Percentiles rank a stretch among this genome's conserved stretches.
phyloP scores from a whole-genome alignment of 2,888 invertebrate species.

The Drosophila mulleri region DNA sequence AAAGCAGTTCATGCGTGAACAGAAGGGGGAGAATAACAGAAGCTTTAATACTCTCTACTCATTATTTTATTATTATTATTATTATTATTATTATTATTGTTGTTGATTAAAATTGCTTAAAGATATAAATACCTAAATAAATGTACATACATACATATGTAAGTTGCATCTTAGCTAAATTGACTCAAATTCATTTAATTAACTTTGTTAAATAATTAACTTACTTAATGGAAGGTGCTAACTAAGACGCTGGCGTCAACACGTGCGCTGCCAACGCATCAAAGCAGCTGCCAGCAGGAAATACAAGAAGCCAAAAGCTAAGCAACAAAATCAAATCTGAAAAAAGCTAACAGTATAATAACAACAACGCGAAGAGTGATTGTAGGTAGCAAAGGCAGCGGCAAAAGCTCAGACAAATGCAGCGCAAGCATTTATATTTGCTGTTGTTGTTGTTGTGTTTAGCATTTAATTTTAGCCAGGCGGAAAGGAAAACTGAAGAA shows the following conservation, averaged over 20 bases:
- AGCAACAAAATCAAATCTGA: slow-evolving; percentile 9
- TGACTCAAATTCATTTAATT: slow-evolving; percentile 22
- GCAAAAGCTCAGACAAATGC: slow-evolving; percentile 54
- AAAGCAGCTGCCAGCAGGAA: slow-evolving; percentile 61
- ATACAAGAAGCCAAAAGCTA: slow-evolving; percentile 66
- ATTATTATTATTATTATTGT: neutral
- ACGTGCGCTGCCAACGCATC: slow-evolving; percentile 61
- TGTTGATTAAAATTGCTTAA: neutral
- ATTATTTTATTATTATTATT: neutral
- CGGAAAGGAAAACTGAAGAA: slow-evolving; percentile 74
- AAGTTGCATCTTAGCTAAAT: neutral
- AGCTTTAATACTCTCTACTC: neutral
- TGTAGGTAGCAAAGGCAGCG: neutral
- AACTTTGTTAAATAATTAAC: slow-evolving; percentile 28
- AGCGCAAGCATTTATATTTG: slow-evolving; percentile 47
- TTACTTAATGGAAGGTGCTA: slow-evolving; percentile 20
- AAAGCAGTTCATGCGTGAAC: neutral
- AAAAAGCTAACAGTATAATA: slow-evolving; percentile 13
- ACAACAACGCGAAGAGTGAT: slow-evolving; percentile 12
- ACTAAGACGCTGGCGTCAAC: slow-evolving; percentile 44
- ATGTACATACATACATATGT: too few species aligned
- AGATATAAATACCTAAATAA: neutral
- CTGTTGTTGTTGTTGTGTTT: slow-evolving; percentile 43
- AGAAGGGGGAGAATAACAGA: neutral
- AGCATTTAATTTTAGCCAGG: slow-evolving; percentile 76